Percentiles rank a stretch among this genome's conserved stretches.
Evolutionary conservation across 1,140 invertebrate species (phyloP).

Genomic region (Linepithema humile): DNA sequence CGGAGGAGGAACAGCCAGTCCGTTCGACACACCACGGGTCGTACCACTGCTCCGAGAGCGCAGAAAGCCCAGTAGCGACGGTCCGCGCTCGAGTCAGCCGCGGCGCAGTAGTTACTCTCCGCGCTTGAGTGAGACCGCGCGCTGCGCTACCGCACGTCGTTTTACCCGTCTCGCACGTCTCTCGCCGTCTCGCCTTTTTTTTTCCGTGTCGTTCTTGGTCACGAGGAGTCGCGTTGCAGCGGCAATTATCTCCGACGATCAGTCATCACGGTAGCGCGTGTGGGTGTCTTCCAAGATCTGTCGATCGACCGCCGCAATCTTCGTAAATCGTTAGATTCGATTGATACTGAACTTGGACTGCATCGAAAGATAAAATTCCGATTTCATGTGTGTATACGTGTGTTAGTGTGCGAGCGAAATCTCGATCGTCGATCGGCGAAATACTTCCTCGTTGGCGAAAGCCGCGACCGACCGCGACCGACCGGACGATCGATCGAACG

Average conservation of each 20-base stretch:
- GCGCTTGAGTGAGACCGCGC: slow-evolving; percentile 12
- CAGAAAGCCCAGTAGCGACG: slow-evolving; percentile 22
- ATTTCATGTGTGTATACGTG: not conserved
- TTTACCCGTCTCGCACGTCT: not conserved
- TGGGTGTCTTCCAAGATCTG: not conserved
- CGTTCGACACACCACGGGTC: slow-evolving; percentile 18
- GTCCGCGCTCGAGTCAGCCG: slow-evolving; percentile 42
- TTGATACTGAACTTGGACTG: too few species aligned
- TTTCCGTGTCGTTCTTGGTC: not conserved
- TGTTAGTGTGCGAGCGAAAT: not conserved
- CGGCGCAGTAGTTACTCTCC: slow-evolving; percentile 27
- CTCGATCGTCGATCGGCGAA: not conserved
- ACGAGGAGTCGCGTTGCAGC: not conserved
- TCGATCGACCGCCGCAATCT: not conserved
- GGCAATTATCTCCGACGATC: not conserved
- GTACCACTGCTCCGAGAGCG: slow-evolving; percentile 34
- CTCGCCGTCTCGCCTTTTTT: not conserved
- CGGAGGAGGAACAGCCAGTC: slow-evolving; percentile 44
- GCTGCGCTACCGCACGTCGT: not conserved
- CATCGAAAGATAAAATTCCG: too few species aligned
- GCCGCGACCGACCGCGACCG: slow-evolving; percentile 36
- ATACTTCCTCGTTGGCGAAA: slow-evolving; percentile 40
- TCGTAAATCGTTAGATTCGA: not conserved
- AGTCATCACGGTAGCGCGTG: not conserved
- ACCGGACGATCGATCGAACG: slow-evolving; percentile 65